A percentile compares a stretch with the other conserved stretches of the same genome.
Conservation (phyloP, 2,113 vertebrate species). For the Zosterops japonicus region DNA sequence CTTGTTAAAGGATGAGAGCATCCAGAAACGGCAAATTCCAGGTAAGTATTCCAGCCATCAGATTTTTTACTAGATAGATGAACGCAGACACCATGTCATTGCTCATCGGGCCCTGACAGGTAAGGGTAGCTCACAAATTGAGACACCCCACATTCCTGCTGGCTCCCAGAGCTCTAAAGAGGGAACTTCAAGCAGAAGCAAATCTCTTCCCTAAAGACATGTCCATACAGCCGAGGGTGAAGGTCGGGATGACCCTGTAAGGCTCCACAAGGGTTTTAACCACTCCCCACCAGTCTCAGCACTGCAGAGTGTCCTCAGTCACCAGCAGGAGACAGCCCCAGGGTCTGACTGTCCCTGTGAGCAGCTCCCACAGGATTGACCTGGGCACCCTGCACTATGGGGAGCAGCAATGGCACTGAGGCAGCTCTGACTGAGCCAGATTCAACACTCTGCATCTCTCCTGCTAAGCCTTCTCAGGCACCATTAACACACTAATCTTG, state of each 20-base stretch:
- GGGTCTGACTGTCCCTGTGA: background rate
- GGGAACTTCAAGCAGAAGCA: background rate
- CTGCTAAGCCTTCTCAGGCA: background rate
- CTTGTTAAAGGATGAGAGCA: background rate
- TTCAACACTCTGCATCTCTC: background rate
- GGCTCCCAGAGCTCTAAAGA: accelerated
- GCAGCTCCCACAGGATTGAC: background rate
- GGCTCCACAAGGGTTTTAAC: background rate
- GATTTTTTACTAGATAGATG: background rate
- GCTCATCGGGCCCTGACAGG: background rate
- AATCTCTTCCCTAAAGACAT: background rate
- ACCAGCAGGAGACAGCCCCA: background rate
- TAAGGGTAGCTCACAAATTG: background rate
- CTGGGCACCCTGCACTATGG: no score
- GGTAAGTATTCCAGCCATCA: background rate
- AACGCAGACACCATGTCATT: background rate
- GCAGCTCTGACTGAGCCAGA: background rate
- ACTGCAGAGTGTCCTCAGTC: background rate
- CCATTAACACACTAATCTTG: background rate
- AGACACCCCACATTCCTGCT: background rate
- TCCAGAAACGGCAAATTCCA: background rate
- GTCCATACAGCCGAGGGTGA: accelerated
- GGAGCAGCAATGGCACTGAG: background rate
- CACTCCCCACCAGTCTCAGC: background rate
- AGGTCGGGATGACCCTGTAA: background rate